Conservation (phyloP, 2,113 vertebrate species). For the Alethe diademata region DNA sequence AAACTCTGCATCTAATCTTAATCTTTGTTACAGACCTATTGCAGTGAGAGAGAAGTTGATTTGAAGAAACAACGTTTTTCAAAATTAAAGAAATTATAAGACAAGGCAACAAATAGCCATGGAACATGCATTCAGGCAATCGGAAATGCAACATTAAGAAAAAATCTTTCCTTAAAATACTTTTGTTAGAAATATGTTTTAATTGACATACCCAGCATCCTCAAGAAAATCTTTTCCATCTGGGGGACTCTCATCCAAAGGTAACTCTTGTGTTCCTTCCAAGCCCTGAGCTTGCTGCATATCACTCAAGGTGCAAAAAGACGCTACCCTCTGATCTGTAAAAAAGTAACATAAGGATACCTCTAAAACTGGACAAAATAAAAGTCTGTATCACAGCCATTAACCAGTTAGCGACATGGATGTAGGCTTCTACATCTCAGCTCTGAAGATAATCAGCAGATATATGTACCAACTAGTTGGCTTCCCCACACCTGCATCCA, state of each 20-base stretch:
- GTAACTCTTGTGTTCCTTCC: slow-evolving; percentile 83
- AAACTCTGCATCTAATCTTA: background rate
- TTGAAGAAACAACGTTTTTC: background rate
- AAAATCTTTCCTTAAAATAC: background rate
- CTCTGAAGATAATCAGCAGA: slow-evolving; percentile 25
- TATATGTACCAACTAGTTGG: slow-evolving; percentile 12
- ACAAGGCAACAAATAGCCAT: background rate
- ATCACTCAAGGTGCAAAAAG: slow-evolving; percentile 92
- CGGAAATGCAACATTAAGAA: background rate
- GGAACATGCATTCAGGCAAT: background rate
- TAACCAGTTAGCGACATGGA: background rate
- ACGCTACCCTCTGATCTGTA: slow-evolving; percentile 90
- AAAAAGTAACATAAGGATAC: background rate
- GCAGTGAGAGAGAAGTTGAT: background rate
- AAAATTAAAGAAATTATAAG: background rate
- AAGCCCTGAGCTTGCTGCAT: slow-evolving; percentile 84
- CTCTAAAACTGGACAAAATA: slow-evolving; percentile 1
- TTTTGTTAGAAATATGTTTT: background rate
- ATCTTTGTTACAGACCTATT: background rate
- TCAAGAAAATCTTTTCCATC: slow-evolving; percentile 83
- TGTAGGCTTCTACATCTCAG: slow-evolving; percentile 9
- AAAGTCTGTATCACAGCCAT: slow-evolving; percentile 22
- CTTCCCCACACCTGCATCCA: slow-evolving; percentile 56
- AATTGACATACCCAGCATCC: slow-evolving; percentile 72
- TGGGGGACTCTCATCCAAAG: slow-evolving; percentile 80